Evolutionary conservation across 2,888 invertebrate genomes (phyloP), one percentile per base, ranked within the genome.

Genomic region (Rhagonycha fulva): DNA sequence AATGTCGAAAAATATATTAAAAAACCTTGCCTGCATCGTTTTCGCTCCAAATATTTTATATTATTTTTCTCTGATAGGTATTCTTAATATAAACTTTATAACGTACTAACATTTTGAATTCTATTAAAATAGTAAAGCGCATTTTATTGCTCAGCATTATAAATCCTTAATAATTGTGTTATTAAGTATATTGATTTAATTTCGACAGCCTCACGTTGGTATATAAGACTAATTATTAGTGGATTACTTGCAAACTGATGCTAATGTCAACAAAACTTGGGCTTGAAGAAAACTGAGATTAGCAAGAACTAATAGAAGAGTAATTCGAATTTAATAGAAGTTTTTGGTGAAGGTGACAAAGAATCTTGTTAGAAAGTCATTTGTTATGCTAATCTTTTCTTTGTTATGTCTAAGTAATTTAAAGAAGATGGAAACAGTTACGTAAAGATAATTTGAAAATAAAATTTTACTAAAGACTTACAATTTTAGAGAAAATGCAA

Each of bases 401-500:
- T 80, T 75, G 78, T 79, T 80, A 74, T 70, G 70, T 72, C 68
- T 47, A 72, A 68, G 70, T 74, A 71, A 71, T 71, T 76, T 71
- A 76, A 79, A 60, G 63, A 74, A 72, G 75, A 72, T 68, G 73
- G 79, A 77, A 28, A 62, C 32, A 67, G 19, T 79, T 78, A 80
- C 81, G 79, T 80, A 77, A 76, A 72, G 77, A 76, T 75, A 79
- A 76, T 80, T 80, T 77, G 76, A 79, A 78, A 75, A 70, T 71
- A 69, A 72, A 74, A 72, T 72, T 80, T 79, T 76, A 78, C 79
- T 81, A 81, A 81, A 82, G 82, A 82, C 80, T 80, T 82, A 79
- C 80, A 81, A 80, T 80, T 78, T 81, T 75, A 82, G 83, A 81
- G 82, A 81, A 83, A 84, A 82, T 83, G 83, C 81, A 82, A 83